These are phyloP conservation scores for Epicampocera succincta DNA, from an alignment of 2,888 invertebrate species.

Conservation along the genomic window DNA sequence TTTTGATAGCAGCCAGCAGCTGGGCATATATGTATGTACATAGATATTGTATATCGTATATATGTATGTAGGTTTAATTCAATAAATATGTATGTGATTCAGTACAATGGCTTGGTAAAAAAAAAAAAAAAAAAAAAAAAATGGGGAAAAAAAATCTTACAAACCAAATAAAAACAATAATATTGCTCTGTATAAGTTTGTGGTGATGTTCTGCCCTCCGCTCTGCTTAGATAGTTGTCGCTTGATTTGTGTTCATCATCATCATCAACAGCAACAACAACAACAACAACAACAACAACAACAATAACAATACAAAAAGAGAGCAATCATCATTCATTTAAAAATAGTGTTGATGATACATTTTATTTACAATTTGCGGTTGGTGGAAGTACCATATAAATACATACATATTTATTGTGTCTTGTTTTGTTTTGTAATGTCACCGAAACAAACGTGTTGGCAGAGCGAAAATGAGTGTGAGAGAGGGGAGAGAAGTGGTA, in stretches of 20 bases:
- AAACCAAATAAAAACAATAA: not conserved
- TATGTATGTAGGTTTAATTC: too few relatives aligned
- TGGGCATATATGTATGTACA: not conserved
- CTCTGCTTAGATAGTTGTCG: not conserved
- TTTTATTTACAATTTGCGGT: constrained; percentile 26
- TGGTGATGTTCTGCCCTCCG: not conserved
- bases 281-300: not conserved
- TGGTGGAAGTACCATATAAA: not conserved
- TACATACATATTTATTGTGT: not conserved
- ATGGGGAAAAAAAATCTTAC: constrained; percentile 14
- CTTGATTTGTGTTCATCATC: not conserved
- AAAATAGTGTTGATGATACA: constrained; percentile 56
- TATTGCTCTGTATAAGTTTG: constrained; percentile 5
- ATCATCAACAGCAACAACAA: too few relatives aligned
- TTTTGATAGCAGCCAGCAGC: not conserved
- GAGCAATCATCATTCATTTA: constrained; percentile 40
- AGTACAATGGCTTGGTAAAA: constrained; percentile 20
- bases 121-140: constrained; percentile 33
- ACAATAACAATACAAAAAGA: constrained; percentile 1
- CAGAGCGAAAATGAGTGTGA: too few relatives aligned
- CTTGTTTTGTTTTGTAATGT: constrained; percentile 1
- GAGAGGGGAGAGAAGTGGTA: too few relatives aligned
- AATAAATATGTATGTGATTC: too few relatives aligned
- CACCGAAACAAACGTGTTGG: too few relatives aligned
- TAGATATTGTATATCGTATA: not conserved